Conservation (phyloP, 2,113 vertebrate genomes). For the Platichthys flesus region DNA sequence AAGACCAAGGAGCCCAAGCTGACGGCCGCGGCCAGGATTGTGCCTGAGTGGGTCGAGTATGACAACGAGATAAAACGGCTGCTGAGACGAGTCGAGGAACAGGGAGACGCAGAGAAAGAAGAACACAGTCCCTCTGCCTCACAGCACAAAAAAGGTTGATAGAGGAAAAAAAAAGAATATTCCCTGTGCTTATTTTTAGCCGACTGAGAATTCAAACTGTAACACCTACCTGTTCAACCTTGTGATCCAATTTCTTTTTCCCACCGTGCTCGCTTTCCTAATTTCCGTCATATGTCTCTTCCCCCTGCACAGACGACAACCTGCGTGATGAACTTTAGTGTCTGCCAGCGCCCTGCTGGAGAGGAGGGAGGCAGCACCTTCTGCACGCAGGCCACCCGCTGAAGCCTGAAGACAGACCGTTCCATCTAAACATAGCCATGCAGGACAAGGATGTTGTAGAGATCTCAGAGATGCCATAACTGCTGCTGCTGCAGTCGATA, state of each 20-base stretch:
- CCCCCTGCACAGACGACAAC: conserved; percentile 69
- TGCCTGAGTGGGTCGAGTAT: conserved; percentile 93
- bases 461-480: conserved; percentile 52
- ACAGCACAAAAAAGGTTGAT: conserved; percentile 61
- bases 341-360: conserved; percentile 43
- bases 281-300: conserved; percentile 15
- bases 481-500: conserved; percentile 45
- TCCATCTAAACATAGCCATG: conserved; percentile 65
- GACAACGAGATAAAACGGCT: conserved; percentile 89
- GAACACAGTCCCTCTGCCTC: conserved; percentile 28
- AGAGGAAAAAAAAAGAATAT: not conserved
- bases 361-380: conserved; percentile 56
- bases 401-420: conserved; percentile 69
- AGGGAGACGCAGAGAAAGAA: conserved; percentile 55
- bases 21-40: conserved; percentile 90
- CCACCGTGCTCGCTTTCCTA: conserved; percentile 1
- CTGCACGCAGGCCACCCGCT: conserved; percentile 61
- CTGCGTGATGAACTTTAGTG: conserved; percentile 92
- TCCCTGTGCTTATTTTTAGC: not conserved
- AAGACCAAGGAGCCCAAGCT: conserved; percentile 98
- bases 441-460: conserved; percentile 24
- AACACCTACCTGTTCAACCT: not conserved
- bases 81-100: conserved; percentile 78
- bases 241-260: not conserved
- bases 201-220: not conserved